A percentile compares a stretch with the other conserved stretches of the same genome.
phyloP scores from a whole-genome alignment of 1,140 invertebrate genomes.

The Drosophila sturtevanti region DNA sequence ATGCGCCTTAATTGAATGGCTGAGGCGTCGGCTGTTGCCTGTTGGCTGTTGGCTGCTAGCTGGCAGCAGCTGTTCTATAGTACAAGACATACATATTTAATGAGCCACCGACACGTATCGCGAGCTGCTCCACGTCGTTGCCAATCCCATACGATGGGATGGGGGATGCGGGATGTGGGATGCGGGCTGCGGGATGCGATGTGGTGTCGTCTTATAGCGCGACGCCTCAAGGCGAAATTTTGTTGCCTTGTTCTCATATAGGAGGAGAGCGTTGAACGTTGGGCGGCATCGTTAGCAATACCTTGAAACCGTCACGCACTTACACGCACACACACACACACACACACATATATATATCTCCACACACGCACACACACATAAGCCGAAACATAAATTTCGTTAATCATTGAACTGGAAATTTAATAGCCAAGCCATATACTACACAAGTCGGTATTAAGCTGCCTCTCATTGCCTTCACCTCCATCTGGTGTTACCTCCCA shows the following conservation, averaged over 20 bases:
- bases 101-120: slow-evolving; percentile 64
- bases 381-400: slow-evolving; percentile 80
- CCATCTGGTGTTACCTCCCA: not conserved
- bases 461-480: not conserved
- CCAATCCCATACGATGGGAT: slow-evolving; percentile 27
- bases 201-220: slow-evolving; percentile 10
- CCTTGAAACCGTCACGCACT: slow-evolving; percentile 71
- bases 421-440: slow-evolving; percentile 73
- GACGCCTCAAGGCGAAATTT: slow-evolving; percentile 18
- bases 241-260: slow-evolving; percentile 2
- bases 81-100: slow-evolving; percentile 79
- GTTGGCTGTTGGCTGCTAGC: not conserved
- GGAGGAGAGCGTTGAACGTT: not conserved
- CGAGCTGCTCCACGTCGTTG: not conserved
- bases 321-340: slow-evolving; percentile 22
- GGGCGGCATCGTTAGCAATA: slow-evolving; percentile 53
- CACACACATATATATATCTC: slow-evolving; percentile 40
- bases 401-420: slow-evolving; percentile 81
- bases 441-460: slow-evolving; percentile 36
- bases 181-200: slow-evolving; percentile 46
- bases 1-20: slow-evolving; percentile 77
- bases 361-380: slow-evolving; percentile 38
- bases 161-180: slow-evolving; percentile 22
- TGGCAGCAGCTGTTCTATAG: slow-evolving; percentile 60
- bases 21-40: slow-evolving; percentile 24